Base-by-base conservation (phyloP, 2,888 invertebrate genomes). In the Synergus japonicus region DNA sequence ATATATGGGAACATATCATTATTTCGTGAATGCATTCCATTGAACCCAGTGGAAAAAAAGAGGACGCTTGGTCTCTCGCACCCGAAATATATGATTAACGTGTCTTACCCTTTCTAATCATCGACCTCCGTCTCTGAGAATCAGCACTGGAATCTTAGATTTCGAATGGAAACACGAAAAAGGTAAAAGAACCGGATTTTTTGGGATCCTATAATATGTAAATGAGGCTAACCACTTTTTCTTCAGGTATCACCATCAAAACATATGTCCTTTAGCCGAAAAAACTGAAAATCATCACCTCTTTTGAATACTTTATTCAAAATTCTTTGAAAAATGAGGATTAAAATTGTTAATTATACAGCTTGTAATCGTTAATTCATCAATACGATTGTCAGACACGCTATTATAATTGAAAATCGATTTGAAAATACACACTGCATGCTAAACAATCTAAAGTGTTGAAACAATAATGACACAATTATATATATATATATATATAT, bases 1-100 rank as follows among this genome's bases (percentile, higher is more conserved):
- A 69, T 8, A 69, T 46, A 22, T 22, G 7, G 22, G 29, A 67
- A 67, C 69, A 29, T 69, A 29, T 49, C 3, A 69, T 69, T 69
- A 69, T 69, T 69, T 69, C 29, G 49, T 44, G 69, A 69, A 49
- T 69, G 37, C 49, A 12, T 49, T 49, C 49, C 49, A 69, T 69
- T 69, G 22, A 69, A 66, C 8, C 22, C n/a, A 46, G 44, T 29
- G 13, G 13, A 37, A n/a, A 69, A 46, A 22, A 8, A 69, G 13
- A 15, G 13, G 8, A 37, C 7, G 65, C 29, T 73, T 22, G 60
- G 10, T 22, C 29, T 69, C 44, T 37, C 15, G 29, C 43, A 22
- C n/a, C 44, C 13, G 22, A 67, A 67, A 73, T 54, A 46, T 67
- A 73, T 37, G 29, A 54, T 73, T 73, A 37, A 37, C n/a, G 4